These are phyloP conservation scores for Esperia sulphurella DNA, from an alignment of 2,888 invertebrate species.

Conservation along the genomic window DNA sequence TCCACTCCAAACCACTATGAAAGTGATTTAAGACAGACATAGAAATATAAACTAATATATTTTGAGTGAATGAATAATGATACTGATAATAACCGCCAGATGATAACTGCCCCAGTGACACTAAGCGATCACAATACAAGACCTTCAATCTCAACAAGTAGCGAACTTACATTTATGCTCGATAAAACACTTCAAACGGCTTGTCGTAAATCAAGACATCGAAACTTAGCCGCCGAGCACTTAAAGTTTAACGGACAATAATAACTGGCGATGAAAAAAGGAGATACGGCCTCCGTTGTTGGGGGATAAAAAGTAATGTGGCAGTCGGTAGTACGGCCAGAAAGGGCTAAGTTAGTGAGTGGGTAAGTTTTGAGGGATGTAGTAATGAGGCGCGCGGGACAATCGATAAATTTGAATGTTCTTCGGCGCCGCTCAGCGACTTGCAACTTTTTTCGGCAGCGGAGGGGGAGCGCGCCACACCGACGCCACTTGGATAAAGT, in stretches of 20 bases:
- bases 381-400: conserved; percentile 74
- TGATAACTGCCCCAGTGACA: conserved; percentile 57
- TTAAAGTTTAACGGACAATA: conserved; percentile 79
- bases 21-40: too few species aligned
- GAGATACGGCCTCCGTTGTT: conserved; percentile 51
- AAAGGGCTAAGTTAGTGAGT: conserved; percentile 74
- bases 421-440: conserved; percentile 71
- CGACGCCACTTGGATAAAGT: conserved; percentile 54
- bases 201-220: conserved; percentile 74
- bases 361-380: conserved; percentile 75
- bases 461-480: conserved; percentile 61
- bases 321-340: conserved; percentile 58
- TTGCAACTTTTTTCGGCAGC: conserved; percentile 77
- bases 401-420: conserved; percentile 80
- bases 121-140: conserved; percentile 45
- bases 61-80: too few species aligned
- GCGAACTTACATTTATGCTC: conserved; percentile 75
- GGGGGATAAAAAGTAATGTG: conserved; percentile 72
- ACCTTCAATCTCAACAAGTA: conserved; percentile 76
- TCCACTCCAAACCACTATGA: too few species aligned
- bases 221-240: conserved; percentile 76
- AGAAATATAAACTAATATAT: too few species aligned
- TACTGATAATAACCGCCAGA: conserved; percentile 24
- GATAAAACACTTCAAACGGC: conserved; percentile 76
- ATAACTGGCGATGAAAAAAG: conserved; percentile 72